Conservation (phyloP, 1,140 invertebrate species). For the Pectinophora gossypiella region DNA sequence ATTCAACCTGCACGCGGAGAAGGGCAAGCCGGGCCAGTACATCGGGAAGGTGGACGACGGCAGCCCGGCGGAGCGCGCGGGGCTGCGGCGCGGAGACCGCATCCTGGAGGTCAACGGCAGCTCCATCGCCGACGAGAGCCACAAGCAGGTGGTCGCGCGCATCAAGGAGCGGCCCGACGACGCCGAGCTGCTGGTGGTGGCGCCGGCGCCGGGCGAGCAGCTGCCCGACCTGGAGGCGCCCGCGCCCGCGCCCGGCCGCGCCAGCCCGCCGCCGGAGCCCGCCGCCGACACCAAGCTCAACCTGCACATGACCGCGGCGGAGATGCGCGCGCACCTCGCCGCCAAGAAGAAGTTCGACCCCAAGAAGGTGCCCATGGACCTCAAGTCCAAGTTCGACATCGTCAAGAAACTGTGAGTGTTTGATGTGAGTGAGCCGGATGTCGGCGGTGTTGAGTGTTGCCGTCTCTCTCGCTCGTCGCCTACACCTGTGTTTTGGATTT, state of each 20-base stretch:
- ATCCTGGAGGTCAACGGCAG: slow-evolving; percentile 97
- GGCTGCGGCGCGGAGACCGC: slow-evolving; percentile 91
- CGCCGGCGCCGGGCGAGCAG: slow-evolving; percentile 83
- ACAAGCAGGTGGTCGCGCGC: slow-evolving; percentile 89
- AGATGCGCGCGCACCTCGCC: slow-evolving; percentile 89
- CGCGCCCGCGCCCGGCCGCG: slow-evolving; percentile 17
- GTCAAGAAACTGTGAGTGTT: slow-evolving; percentile 83
- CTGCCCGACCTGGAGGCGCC: slow-evolving; percentile 49
- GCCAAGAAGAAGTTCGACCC: slow-evolving; percentile 91
- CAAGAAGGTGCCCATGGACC: slow-evolving; percentile 91
- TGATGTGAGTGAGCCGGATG: slow-evolving; percentile 7
- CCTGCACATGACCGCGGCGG: slow-evolving; percentile 90
- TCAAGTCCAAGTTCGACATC: slow-evolving; percentile 94
- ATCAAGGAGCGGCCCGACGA: slow-evolving; percentile 92
- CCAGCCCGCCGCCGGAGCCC: slow-evolving; percentile 37
- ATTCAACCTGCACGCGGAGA: slow-evolving; percentile 99
- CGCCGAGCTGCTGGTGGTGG: slow-evolving; percentile 92
- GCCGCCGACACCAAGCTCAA: slow-evolving; percentile 77
- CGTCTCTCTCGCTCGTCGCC: background rate
- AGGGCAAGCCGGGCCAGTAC: slow-evolving; percentile 94
- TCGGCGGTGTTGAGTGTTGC: slow-evolving; percentile 9
- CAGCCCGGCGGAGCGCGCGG: slow-evolving; percentile 93
- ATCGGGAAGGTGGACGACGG: slow-evolving; percentile 97
- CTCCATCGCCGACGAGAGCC: too few relatives aligned
- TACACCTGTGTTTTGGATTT: too few relatives aligned